Evolutionary conservation across 2,113 vertebrate genomes (phyloP), one percentile per base, ranked within the genome.

Genomic region (Eulacestoma nigropectus): DNA sequence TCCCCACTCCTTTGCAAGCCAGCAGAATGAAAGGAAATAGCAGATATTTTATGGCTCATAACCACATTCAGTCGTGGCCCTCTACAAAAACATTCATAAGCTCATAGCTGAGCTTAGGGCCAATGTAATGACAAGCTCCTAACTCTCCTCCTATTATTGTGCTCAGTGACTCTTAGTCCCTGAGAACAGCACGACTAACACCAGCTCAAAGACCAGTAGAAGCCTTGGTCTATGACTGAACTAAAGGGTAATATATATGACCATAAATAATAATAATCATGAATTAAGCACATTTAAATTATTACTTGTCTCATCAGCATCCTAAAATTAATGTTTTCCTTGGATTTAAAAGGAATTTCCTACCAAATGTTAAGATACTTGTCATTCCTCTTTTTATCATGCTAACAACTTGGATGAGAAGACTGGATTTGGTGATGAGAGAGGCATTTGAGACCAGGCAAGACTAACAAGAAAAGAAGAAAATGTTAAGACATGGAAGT

Each of bases 31-130:
- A 91, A 88, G 59, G 60, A 90, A 93, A 64, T n/a, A 53, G 75
- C 47, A 92, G 64, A 75, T 81, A 92, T 68, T 90, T 93, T 69
- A 92, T 72, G 79, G 90, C 49, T 84, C 22, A 78, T 94, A 86
- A 94, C 44, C 88, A 90, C 95, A 90, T 75, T 81, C 92, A 92
- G 68, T 44, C 0, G 0, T 46, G 60, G 68, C 41, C 15, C 57
- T 82, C 83, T 92, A 90, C 21, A 87, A 86, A 88, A 96, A 84
- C 76, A 94, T 78, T 83, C 88, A 64, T 78, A n/a, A n/a, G n/a
- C n/a, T 77, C 59, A 62, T 4, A 78, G 90, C 49, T 65, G 56
- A 93, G 88, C 86, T 60, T 59, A 8, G 25, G 76, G 70, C 33
- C 65, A 84, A 12, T 30, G 46, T 11, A 84, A 70, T 26, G 83